A percentile compares a stretch with the other conserved stretches of the same genome.
phyloP scores from a whole-genome alignment of 2,888 invertebrate genomes.

The Drosophila birchii region DNA sequence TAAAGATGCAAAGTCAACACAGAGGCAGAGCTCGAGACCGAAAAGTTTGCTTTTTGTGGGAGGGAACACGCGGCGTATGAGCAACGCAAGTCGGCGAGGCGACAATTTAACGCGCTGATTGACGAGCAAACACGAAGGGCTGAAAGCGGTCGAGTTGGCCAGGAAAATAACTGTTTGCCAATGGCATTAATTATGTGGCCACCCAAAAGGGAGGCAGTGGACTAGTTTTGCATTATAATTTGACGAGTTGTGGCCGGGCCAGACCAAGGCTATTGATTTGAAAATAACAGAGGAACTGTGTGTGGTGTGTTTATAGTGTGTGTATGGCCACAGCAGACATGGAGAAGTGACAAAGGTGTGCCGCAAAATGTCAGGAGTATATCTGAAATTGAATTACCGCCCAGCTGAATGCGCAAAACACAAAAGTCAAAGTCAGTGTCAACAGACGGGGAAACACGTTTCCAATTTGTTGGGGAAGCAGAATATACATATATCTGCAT shows the following conservation, averaged over 20 bases:
- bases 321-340: constrained; percentile 2
- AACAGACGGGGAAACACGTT: constrained; percentile 53
- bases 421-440: constrained; percentile 55
- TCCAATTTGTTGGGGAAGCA: constrained; percentile 58
- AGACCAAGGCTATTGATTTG: constrained; percentile 19
- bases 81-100: constrained; percentile 26
- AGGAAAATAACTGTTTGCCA: constrained; percentile 58
- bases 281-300: constrained; percentile 5
- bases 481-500: constrained; percentile 5
- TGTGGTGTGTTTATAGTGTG: neutral
- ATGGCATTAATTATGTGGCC: constrained; percentile 58
- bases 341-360: constrained; percentile 28
- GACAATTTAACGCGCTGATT: constrained; percentile 64
- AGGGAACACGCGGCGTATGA: constrained; percentile 56
- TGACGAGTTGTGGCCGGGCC: constrained; percentile 23
- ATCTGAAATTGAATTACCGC: constrained; percentile 72
- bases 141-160: constrained; percentile 12
- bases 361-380: constrained; percentile 31
- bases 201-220: neutral
- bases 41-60: constrained; percentile 20
- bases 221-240: constrained; percentile 51
- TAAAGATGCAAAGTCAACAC: constrained; percentile 70
- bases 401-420: constrained; percentile 52
- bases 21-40: constrained; percentile 7
- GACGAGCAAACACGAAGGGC: constrained; percentile 42